phyloP scores from a whole-genome alignment of 1,140 invertebrate genomes.

The Aphidius gifuensis region DNA sequence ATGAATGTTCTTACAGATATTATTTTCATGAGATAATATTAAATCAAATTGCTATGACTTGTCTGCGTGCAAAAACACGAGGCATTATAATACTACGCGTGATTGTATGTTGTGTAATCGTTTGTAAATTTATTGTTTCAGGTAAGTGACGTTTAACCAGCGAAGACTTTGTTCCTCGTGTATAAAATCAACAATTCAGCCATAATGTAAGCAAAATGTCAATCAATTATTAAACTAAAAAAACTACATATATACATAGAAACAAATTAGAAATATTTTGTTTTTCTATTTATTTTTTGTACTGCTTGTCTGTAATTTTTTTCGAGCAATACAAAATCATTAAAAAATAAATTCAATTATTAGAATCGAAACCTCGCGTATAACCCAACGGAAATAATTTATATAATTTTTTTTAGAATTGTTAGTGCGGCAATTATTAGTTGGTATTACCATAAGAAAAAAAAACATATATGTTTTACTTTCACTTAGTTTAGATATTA shows the following conservation, averaged over 20 bases:
- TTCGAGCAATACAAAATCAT: too few species aligned
- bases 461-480: too few species aligned
- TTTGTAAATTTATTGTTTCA: conserved; percentile 57
- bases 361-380: too few species aligned
- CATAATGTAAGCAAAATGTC: conserved; percentile 49
- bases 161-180: conserved; percentile 37
- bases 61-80: too few species aligned
- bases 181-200: conserved; percentile 43
- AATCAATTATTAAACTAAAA: conserved; percentile 12
- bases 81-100: conserved; percentile 41
- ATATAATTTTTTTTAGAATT: too few species aligned
- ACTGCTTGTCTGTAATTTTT: too few species aligned
- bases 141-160: conserved; percentile 53
- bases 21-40: conserved; percentile 32
- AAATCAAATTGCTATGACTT: conserved; percentile 37
- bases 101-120: conserved; percentile 45
- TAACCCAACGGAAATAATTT: too few species aligned
- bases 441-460: too few species aligned
- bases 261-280: background rate
- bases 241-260: background rate
- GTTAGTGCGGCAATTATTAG: too few species aligned
- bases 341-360: too few species aligned
- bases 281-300: too few species aligned
- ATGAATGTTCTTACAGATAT: conserved; percentile 14
- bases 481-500: too few species aligned